These are phyloP conservation scores for Antigone vipio DNA, from an alignment of 2,113 vertebrate species.

Conservation along the genomic window DNA sequence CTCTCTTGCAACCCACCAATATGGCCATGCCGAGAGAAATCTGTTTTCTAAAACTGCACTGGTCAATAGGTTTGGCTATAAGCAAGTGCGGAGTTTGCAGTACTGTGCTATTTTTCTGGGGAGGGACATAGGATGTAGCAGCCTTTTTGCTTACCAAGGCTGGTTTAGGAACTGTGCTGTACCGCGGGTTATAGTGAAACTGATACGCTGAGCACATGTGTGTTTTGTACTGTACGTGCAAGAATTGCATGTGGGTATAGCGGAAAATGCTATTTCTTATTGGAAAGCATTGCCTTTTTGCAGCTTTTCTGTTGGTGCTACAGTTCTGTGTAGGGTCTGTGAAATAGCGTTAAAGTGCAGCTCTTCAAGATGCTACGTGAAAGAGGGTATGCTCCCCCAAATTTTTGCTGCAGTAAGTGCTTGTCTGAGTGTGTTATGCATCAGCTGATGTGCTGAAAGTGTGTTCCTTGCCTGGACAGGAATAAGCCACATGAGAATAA, in stretches of 20 bases:
- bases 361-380: neutral
- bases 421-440: neutral
- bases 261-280: neutral
- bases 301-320: neutral
- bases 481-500: neutral
- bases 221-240: neutral
- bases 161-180: neutral
- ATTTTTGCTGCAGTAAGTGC: neutral
- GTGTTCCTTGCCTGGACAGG: neutral
- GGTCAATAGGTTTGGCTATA: neutral
- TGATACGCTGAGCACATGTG: neutral
- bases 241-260: neutral
- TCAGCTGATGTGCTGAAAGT: neutral
- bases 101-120: neutral
- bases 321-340: neutral
- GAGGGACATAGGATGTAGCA: neutral
- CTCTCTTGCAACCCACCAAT: neutral
- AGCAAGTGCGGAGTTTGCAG: neutral
- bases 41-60: neutral
- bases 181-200: neutral
- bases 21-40: neutral
- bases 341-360: neutral
- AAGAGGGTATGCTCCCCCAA: neutral
- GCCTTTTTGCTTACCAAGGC: constrained; percentile 12
- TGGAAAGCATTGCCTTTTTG: neutral